Base-by-base conservation (phyloP, 2,888 invertebrate species). In the Bellardia pandia region DNA sequence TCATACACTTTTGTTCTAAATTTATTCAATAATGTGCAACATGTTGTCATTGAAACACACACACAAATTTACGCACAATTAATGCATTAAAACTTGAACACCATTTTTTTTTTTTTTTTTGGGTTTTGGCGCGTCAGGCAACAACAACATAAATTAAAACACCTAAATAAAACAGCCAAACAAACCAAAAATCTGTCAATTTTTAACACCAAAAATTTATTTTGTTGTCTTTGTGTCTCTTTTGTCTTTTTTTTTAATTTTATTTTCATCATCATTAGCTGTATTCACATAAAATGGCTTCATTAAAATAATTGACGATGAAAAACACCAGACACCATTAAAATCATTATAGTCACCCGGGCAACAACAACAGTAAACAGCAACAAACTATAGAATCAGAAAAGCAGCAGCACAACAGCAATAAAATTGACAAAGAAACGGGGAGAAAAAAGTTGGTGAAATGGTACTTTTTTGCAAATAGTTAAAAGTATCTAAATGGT, bases 261-360 rank as follows among this genome's bases (percentile, higher is more conserved):
- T 16, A 58, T 48, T 81, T 81, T 56, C 75, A 75, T 79, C 79
- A 79, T 80, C 79, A 86, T 86, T 86, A 86, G 86, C 79, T 84
- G 71, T 80, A 66, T 84, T 76, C 79, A 64, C 72, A 76, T 86
- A 86, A 86, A 86, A 86, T 86, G 80, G 80, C 86, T 86, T 84
- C 80, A 86, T 86, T 86, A 86, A 86, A 86, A 86, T 86, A 86
- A 86, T 84, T 84, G 86, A 62, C 80, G 83, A 86, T 83, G 80
- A 84, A 86, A 83, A 86, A 86, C 80, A 76, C 72, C 84, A 86
- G 86, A 86, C 86, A 80, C 86, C 72, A 86, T 84, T 86, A 84
- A 86, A 84, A 84, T 83, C 86, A 86, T 86, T 86, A 86, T 80
- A 86, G 83, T 86, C 79, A 83, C 83, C 78, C 76, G 53, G 83